phyloP scores from a whole-genome alignment of 2,797 vertebrate species.

The Onychomys torridus region DNA sequence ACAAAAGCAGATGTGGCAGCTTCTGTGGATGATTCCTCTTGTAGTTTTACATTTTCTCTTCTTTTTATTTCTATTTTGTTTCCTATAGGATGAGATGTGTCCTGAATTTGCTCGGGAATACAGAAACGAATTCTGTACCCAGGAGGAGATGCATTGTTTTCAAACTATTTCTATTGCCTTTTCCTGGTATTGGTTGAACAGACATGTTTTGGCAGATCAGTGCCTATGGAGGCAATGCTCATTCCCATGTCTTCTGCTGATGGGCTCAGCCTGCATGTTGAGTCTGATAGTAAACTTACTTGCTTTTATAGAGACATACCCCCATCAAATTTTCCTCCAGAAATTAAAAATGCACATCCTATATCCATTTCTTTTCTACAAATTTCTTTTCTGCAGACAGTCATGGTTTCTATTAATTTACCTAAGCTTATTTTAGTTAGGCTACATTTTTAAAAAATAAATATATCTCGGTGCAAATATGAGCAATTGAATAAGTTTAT shows the following conservation, averaged over 20 bases:
- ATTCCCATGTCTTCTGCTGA: background rate
- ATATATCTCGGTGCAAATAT: background rate
- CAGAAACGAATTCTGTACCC: background rate
- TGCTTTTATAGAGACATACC: background rate
- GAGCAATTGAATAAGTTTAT: background rate
- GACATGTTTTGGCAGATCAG: background rate
- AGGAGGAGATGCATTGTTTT: background rate
- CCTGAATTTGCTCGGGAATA: constrained; percentile 2
- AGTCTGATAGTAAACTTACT: background rate
- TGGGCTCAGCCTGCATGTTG: background rate
- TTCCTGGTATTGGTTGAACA: background rate
- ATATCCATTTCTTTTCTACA: background rate
- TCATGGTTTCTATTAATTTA: background rate
- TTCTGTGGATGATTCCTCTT: background rate
- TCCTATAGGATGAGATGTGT: background rate
- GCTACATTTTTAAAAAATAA: constrained; percentile 33
- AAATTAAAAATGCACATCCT: background rate
- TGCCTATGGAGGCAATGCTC: background rate
- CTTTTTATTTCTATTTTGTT: background rate
- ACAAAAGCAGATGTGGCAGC: background rate
- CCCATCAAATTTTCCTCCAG: background rate
- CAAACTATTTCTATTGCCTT: background rate
- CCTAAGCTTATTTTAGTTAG: background rate
- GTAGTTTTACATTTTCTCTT: background rate
- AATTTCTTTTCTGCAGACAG: background rate